Evolutionary conservation across 2,113 vertebrate genomes (phyloP).

Genomic region (Odontesthes bonariensis): DNA sequence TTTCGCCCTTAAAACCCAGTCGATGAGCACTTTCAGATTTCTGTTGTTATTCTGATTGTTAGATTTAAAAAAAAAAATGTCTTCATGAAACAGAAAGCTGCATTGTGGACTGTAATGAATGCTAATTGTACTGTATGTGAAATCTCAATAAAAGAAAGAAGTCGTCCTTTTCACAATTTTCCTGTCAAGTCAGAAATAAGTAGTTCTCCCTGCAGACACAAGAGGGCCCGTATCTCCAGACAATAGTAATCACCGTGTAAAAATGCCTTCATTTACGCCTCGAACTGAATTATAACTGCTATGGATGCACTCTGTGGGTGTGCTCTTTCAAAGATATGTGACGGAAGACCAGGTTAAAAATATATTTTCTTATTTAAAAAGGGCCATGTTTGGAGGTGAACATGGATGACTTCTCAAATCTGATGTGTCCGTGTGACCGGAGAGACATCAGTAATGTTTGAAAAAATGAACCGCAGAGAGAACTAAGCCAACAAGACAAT

Average conservation of each 20-base stretch:
- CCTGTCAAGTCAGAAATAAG: slow-evolving; percentile 18
- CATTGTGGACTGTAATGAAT: slow-evolving; percentile 54
- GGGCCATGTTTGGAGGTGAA: neutral
- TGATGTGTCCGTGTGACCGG: neutral
- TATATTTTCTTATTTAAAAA: too few species aligned
- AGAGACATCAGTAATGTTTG: neutral
- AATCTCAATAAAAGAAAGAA: slow-evolving; percentile 65
- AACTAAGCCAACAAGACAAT: neutral
- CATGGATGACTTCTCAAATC: neutral
- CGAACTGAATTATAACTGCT: neutral
- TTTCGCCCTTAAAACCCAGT: slow-evolving; percentile 35
- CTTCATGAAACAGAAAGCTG: slow-evolving; percentile 21
- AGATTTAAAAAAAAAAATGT: neutral
- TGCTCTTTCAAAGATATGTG: neutral
- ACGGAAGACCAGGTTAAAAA: neutral
- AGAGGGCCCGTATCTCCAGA: slow-evolving; percentile 54
- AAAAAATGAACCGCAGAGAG: neutral
- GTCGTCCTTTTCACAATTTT: slow-evolving; percentile 28
- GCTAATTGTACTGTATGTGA: slow-evolving; percentile 58
- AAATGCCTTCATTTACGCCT: slow-evolving; percentile 27
- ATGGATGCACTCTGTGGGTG: neutral
- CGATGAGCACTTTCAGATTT: slow-evolving; percentile 44
- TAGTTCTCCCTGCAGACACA: slow-evolving; percentile 43
- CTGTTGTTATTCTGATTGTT: slow-evolving; percentile 54
- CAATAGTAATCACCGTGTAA: slow-evolving; percentile 36